These are phyloP conservation scores for Atherix ibis DNA, from an alignment of 2,888 invertebrate species.

Conservation along the genomic window DNA sequence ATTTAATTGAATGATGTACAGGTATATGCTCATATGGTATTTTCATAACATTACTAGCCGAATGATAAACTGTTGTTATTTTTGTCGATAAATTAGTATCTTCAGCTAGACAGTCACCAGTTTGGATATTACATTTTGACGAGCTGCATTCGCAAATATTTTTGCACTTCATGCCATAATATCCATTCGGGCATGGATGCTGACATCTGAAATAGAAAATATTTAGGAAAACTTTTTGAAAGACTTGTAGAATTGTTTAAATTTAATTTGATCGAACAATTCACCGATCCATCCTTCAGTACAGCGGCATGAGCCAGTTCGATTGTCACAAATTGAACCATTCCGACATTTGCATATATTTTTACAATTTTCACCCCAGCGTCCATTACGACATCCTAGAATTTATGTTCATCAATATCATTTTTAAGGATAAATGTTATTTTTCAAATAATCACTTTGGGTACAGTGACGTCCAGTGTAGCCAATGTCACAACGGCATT, in stretches of 20 bases:
- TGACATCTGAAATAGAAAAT: constrained; percentile 21
- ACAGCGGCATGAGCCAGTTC: constrained; percentile 49
- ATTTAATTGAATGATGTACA: constrained; percentile 3
- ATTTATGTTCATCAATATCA: too few species aligned
- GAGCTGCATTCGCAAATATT: constrained; percentile 23
- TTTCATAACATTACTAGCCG: neutral
- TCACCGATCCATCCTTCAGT: constrained; percentile 51
- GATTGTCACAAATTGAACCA: constrained; percentile 45
- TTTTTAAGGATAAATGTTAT: constrained; percentile 2
- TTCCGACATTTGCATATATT: constrained; percentile 47
- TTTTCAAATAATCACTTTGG: constrained; percentile 24
- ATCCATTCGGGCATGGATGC: constrained; percentile 25
- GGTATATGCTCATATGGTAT: constrained; percentile 4
- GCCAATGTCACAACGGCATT: constrained; percentile 43
- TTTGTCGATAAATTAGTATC: too few species aligned
- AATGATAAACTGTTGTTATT: neutral
- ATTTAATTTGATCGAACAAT: constrained; percentile 33
- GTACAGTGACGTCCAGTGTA: constrained; percentile 29
- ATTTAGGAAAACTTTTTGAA: neutral
- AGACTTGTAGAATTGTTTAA: constrained; percentile 1
- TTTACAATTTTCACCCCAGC: constrained; percentile 62
- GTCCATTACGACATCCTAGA: constrained; percentile 48
- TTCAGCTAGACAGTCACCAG: constrained; percentile 12
- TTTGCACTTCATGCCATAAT: constrained; percentile 27
- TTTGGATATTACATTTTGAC: constrained; percentile 18